Conservation (phyloP, 2,113 vertebrate genomes). For the Aspiorhynchus laticeps region DNA sequence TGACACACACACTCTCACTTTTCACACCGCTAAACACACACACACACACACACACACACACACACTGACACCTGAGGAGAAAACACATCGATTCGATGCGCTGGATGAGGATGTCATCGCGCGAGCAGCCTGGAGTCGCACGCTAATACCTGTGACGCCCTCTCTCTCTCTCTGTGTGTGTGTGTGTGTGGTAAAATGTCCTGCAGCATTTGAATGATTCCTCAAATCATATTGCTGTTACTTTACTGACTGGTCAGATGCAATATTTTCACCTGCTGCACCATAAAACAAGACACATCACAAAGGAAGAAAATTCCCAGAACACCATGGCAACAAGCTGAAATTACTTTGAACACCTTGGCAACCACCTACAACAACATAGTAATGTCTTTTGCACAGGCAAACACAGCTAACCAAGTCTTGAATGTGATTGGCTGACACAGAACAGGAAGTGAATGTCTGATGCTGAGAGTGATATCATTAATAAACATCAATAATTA, state of each 20-base stretch:
- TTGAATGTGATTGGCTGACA: not conserved
- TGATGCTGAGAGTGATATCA: not conserved
- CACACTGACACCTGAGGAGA: slow-evolving; percentile 67
- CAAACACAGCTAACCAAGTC: not conserved
- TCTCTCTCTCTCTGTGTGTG: not conserved
- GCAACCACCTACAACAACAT: not conserved
- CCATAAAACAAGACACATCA: not conserved
- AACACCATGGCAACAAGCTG: not conserved
- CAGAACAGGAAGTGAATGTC: not conserved
- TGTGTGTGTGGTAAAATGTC: not conserved
- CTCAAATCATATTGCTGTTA: not conserved
- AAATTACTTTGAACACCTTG: not conserved
- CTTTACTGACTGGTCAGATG: not conserved
- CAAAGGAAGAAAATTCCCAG: not conserved
- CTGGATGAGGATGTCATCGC: slow-evolving; percentile 66
- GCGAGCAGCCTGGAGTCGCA: slow-evolving; percentile 50
- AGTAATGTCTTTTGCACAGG: not conserved
- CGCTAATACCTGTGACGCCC: slow-evolving; percentile 49
- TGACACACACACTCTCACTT: slow-evolving; percentile 77
- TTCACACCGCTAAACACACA: slow-evolving; percentile 58
- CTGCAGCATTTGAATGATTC: not conserved
- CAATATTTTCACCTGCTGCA: not conserved
- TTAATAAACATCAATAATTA: not conserved
- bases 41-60: slow-evolving; percentile 48
- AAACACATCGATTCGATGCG: slow-evolving; percentile 65